A percentile compares a stretch with the other conserved stretches of the same genome.
phyloP scores from a whole-genome alignment of 1,140 invertebrate genomes.

The Teleopsis dalmanni region DNA sequence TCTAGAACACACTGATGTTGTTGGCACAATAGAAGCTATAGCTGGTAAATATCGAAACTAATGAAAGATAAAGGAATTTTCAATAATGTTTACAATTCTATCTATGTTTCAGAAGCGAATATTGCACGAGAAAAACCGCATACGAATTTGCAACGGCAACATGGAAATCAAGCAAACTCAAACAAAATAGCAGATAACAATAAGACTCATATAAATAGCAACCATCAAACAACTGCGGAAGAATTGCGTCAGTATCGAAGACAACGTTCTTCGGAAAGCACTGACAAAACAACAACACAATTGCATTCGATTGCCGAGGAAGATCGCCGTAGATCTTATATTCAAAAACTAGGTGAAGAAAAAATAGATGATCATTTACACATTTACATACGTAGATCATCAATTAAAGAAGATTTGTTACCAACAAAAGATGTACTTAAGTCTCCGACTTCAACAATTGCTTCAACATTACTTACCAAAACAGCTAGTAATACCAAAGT shows the following conservation, averaged over 20 bases:
- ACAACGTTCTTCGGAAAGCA: conserved; percentile 32
- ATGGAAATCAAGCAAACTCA: background rate
- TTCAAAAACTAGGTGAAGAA: conserved; percentile 43
- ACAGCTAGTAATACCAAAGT: conserved; percentile 15
- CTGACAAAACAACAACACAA: conserved; percentile 21
- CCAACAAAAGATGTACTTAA: background rate
- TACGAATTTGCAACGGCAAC: conserved; percentile 1
- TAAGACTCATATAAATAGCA: conserved; percentile 21
- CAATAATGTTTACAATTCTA: background rate
- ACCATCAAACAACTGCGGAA: conserved; percentile 54
- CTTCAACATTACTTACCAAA: background rate
- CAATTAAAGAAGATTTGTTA: conserved; percentile 13
- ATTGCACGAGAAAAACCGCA: conserved; percentile 9
- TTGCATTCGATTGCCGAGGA: conserved; percentile 51
- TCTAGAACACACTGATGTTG: conserved; percentile 73
- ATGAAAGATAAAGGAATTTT: background rate
- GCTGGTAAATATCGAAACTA: conserved; percentile 55
- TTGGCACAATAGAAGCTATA: conserved; percentile 76
- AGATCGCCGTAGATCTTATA: conserved; percentile 46
- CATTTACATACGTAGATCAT: conserved; percentile 53
- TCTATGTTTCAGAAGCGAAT: conserved; percentile 22
- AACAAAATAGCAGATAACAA: too few relatives aligned
- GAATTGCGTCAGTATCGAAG: conserved; percentile 44
- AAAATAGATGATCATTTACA: conserved; percentile 45
- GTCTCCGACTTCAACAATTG: conserved; percentile 1